Evolutionary conservation across 2,797 vertebrate species (phyloP).

Genomic region (Mareca penelope): DNA sequence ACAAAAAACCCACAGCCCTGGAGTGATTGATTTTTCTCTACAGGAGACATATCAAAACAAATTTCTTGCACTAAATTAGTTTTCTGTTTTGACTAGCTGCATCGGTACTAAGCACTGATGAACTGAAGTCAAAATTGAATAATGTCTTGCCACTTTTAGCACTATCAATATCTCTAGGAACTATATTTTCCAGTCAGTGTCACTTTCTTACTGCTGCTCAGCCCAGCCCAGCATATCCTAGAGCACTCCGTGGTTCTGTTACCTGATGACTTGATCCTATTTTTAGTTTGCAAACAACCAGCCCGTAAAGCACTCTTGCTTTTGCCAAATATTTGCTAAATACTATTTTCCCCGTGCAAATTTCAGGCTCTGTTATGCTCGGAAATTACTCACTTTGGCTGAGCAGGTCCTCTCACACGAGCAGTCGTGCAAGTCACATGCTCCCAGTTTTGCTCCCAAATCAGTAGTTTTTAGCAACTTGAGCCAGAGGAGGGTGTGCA

Average conservation of each 20-base stretch:
- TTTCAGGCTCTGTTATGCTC: background rate
- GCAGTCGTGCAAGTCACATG: background rate
- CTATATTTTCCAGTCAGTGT: background rate
- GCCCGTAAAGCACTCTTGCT: background rate
- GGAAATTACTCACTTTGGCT: background rate
- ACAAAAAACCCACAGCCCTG: fast-evolving
- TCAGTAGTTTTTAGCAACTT: background rate
- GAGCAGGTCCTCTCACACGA: background rate
- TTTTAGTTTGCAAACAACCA: background rate
- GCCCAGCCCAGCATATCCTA: background rate
- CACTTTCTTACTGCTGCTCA: background rate
- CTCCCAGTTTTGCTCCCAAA: background rate
- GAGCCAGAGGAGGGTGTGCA: background rate
- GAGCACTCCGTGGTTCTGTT: background rate
- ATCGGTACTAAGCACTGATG: fast-evolving
- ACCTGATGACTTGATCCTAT: background rate
- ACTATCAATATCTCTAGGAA: background rate
- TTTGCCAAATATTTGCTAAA: background rate
- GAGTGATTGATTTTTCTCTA: background rate
- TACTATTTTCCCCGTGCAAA: background rate
- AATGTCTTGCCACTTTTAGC: background rate
- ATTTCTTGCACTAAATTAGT: background rate
- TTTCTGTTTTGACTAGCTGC: background rate
- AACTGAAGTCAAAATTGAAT: background rate
- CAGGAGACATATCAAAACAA: background rate